Percentiles rank a stretch among this genome's conserved stretches.
phyloP scores from a whole-genome alignment of 2,888 invertebrate genomes.

The Molanna angustata region DNA sequence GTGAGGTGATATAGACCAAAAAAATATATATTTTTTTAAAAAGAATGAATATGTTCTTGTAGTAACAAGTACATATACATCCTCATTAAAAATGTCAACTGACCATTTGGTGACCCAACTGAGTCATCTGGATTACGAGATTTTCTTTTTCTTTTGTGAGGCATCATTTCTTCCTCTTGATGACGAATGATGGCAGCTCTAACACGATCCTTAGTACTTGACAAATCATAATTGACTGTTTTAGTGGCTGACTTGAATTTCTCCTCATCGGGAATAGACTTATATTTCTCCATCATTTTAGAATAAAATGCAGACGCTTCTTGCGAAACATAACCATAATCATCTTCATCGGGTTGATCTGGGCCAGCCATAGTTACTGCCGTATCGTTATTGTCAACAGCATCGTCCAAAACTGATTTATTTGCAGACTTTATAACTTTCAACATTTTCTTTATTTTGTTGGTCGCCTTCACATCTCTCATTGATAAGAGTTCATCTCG shows the following conservation, averaged over 20 bases:
- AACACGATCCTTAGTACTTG: constrained; percentile 69
- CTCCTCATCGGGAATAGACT: constrained; percentile 67
- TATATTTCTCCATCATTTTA: constrained; percentile 83
- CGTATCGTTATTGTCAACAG: constrained; percentile 71
- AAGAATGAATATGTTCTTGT: too few relatives aligned
- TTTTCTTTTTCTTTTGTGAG: constrained; percentile 59
- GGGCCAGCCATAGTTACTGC: constrained; percentile 71
- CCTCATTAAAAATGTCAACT: neutral
- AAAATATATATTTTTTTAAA: too few relatives aligned
- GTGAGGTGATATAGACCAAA: too few relatives aligned
- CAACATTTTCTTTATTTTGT: constrained; percentile 73
- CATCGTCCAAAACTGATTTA: constrained; percentile 81
- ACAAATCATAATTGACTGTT: constrained; percentile 53
- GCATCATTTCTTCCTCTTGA: constrained; percentile 68
- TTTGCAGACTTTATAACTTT: constrained; percentile 88
- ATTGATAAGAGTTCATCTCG: constrained; percentile 62
- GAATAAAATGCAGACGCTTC: constrained; percentile 78
- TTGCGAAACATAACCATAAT: constrained; percentile 86
- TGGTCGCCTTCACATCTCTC: constrained; percentile 70
- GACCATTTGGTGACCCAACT: constrained; percentile 15
- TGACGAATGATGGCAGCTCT: constrained; percentile 70
- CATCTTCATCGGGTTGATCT: constrained; percentile 84
- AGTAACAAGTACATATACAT: too few relatives aligned
- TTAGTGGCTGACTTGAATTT: constrained; percentile 58
- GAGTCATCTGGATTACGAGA: constrained; percentile 11